phyloP scores from a whole-genome alignment of 2,888 invertebrate genomes.

The Rhaphigaster nebulosa region DNA sequence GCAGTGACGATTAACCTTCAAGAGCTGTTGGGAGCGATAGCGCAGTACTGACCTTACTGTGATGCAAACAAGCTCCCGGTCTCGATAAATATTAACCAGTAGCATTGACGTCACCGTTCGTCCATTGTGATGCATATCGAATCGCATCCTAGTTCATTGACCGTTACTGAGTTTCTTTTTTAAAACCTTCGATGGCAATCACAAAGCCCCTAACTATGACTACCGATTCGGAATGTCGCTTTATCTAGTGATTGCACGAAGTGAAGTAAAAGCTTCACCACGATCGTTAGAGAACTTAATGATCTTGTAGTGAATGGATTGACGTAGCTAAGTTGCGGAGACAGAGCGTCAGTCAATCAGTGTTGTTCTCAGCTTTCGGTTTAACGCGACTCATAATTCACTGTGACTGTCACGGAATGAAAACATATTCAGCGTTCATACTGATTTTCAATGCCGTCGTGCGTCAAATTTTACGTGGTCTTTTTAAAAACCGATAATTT shows the following conservation, averaged over 20 bases:
- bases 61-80: background rate
- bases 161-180: background rate
- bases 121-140: background rate
- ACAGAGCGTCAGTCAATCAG: background rate
- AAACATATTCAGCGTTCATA: background rate
- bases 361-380: background rate
- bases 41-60: background rate
- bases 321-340: background rate
- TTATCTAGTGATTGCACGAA: background rate
- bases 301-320: background rate
- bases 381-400: background rate
- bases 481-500: background rate
- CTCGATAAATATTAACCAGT: constrained; percentile 5
- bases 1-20: background rate
- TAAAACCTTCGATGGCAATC: background rate
- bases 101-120: constrained; percentile 9
- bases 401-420: background rate
- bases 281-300: background rate
- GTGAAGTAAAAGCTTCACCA: background rate
- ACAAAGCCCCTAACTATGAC: background rate
- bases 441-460: background rate
- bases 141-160: constrained; percentile 1
- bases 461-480: background rate
- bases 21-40: background rate
- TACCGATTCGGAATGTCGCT: background rate